These are phyloP conservation scores for Thecocarcelia acutangulata DNA, from an alignment of 2,888 invertebrate genomes.

Conservation along the genomic window DNA sequence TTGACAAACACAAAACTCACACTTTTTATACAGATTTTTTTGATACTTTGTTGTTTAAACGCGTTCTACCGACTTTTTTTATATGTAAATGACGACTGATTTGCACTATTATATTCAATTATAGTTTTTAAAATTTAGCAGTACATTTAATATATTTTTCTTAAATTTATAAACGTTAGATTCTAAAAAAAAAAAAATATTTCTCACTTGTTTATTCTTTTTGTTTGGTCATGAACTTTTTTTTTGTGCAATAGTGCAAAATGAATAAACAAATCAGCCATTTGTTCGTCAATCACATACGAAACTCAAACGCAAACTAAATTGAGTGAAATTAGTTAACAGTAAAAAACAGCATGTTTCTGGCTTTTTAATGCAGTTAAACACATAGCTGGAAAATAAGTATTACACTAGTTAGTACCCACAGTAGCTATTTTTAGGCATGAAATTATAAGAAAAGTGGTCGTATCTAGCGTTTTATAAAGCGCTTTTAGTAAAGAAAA, in stretches of 20 bases:
- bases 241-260: conserved; percentile 54
- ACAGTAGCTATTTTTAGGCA: conserved; percentile 10
- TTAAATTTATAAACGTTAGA: conserved; percentile 44
- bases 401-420: background rate
- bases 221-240: conserved; percentile 53
- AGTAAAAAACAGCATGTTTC: conserved; percentile 41
- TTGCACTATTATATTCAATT: conserved; percentile 41
- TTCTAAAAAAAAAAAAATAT: conserved; percentile 1
- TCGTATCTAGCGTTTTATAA: too few relatives aligned
- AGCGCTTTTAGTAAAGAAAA: too few relatives aligned
- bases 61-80: conserved; percentile 43
- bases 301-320: conserved; percentile 66
- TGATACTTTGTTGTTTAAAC: conserved; percentile 32
- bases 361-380: conserved; percentile 40
- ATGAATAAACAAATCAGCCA: conserved; percentile 53
- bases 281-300: conserved; percentile 50
- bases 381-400: conserved; percentile 44
- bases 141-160: conserved; percentile 34
- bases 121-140: conserved; percentile 33
- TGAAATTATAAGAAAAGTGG: background rate
- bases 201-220: conserved; percentile 19
- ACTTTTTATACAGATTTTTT: conserved; percentile 22
- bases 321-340: conserved; percentile 52
- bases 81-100: conserved; percentile 52
- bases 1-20: conserved; percentile 45